These are phyloP conservation scores for Corynorhinus townsendii DNA, from an alignment of 2,113 vertebrate species.

Conservation along the genomic window DNA sequence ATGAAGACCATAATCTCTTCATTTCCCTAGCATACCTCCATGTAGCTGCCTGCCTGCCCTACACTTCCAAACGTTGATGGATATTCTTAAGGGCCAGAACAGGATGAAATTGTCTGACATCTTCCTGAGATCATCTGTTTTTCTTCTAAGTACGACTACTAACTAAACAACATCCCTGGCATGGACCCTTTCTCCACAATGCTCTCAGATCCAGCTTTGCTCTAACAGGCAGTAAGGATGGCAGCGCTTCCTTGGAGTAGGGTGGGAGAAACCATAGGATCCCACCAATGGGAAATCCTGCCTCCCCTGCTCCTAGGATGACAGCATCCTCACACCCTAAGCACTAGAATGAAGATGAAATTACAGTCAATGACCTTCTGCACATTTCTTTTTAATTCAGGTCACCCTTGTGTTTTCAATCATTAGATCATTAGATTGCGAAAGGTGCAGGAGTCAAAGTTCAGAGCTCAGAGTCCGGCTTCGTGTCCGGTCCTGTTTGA, in stretches of 20 bases:
- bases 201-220: background rate
- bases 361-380: slow-evolving; percentile 17
- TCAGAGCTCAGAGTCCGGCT: background rate
- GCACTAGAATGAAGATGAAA: background rate
- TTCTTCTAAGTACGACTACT: background rate
- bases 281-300: background rate
- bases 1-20: background rate
- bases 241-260: background rate
- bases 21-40: background rate
- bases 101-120: background rate
- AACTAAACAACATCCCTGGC: background rate
- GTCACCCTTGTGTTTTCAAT: slow-evolving; percentile 1
- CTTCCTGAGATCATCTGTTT: background rate
- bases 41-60: background rate
- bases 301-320: background rate
- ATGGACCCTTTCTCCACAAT: background rate
- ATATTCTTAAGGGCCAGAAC: background rate
- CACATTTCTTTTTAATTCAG: slow-evolving; percentile 43
- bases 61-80: background rate
- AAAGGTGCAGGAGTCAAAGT: background rate
- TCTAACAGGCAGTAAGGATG: background rate
- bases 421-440: background rate
- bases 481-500: background rate
- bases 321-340: background rate
- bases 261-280: too few relatives aligned